phyloP scores from a whole-genome alignment of 1,140 invertebrate genomes.

The Himalopsyche phryganea region DNA sequence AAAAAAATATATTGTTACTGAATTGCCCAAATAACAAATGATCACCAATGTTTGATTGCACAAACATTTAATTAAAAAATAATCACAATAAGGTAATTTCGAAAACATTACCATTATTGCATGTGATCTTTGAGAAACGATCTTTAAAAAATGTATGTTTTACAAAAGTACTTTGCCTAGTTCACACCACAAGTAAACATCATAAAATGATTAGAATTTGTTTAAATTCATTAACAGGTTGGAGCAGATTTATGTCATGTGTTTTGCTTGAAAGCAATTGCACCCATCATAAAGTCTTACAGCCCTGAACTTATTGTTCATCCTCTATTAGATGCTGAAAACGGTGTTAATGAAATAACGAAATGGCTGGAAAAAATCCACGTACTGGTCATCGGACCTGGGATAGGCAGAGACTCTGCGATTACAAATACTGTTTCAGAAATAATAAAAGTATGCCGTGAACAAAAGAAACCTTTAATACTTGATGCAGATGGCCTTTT shows the following conservation, averaged over 20 bases:
- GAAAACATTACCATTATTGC: no score
- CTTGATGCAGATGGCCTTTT: constrained; percentile 95
- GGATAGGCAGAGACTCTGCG: constrained; percentile 73
- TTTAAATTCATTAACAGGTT: no score
- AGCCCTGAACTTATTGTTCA: constrained; percentile 97
- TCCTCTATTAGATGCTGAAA: constrained; percentile 70
- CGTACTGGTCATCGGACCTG: constrained; percentile 87
- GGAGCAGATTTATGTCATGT: constrained; percentile 92
- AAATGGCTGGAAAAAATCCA: constrained; percentile 83
- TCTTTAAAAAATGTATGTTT: no score
- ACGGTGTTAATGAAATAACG: constrained; percentile 65
- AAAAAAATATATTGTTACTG: no score
- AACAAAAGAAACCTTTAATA: constrained; percentile 75
- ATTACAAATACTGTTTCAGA: constrained; percentile 59
- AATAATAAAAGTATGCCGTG: constrained; percentile 57
- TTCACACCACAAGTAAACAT: no score
- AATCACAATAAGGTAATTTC: no score
- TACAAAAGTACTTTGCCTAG: no score
- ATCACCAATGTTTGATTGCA: no score
- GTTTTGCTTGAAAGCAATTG: constrained; percentile 81
- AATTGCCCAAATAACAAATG: no score
- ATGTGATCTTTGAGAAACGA: no score
- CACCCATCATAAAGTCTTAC: constrained; percentile 88
- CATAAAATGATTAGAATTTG: no score
- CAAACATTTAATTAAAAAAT: no score